phyloP scores from a whole-genome alignment of 2,888 invertebrate species.

The Lacanobia wlatinum region DNA sequence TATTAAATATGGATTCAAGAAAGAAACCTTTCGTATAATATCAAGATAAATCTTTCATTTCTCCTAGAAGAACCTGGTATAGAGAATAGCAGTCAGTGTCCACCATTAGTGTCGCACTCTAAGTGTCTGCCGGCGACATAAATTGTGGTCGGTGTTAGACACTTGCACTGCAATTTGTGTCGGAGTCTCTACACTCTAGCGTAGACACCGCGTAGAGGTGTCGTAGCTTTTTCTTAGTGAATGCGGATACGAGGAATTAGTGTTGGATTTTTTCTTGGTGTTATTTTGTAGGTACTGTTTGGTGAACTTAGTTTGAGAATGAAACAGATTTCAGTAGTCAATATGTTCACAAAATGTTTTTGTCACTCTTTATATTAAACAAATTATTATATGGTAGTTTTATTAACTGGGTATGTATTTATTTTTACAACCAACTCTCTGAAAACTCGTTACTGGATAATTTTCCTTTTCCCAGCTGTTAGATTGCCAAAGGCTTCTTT shows the following conservation, averaged over 20 bases:
- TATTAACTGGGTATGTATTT: no score
- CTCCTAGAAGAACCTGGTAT: not conserved
- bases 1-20: no score
- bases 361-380: no score
- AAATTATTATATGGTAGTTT: no score
- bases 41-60: constrained; percentile 26
- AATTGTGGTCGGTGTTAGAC: constrained; percentile 57
- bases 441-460: no score
- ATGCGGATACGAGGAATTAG: not conserved
- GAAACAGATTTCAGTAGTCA: no score
- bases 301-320: no score
- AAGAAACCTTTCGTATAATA: no score
- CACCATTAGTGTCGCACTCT: constrained; percentile 36
- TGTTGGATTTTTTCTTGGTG: not conserved
- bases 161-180: constrained; percentile 54
- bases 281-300: not conserved
- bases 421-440: no score
- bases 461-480: no score
- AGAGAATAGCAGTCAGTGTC: constrained; percentile 28
- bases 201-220: constrained; percentile 9
- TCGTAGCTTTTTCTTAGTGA: constrained; percentile 10
- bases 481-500: no score
- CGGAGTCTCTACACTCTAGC: constrained; percentile 8
- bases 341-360: no score
- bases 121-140: constrained; percentile 41